These are phyloP conservation scores for Antigone vipio DNA, from an alignment of 2,113 vertebrate genomes.

Conservation along the genomic window DNA sequence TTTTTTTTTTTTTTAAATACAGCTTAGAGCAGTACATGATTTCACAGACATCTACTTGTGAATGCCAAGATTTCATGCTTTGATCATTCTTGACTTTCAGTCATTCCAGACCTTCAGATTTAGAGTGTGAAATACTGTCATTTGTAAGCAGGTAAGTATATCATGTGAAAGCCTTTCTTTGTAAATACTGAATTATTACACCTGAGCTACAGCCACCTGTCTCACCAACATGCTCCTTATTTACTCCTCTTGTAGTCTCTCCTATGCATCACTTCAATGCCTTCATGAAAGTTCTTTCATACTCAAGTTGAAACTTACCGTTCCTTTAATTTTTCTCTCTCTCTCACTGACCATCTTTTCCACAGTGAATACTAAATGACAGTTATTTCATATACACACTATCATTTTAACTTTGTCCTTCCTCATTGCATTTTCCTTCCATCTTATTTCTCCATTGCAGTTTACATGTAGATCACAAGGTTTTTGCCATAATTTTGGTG, in stretches of 20 bases:
- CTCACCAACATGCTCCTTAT: background rate
- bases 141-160: background rate
- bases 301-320: background rate
- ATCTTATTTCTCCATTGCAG: background rate
- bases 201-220: background rate
- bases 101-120: background rate
- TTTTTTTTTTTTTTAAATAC: background rate
- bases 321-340: background rate
- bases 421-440: background rate
- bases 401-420: background rate
- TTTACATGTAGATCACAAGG: background rate
- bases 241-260: background rate
- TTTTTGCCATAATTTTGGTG: background rate
- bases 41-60: background rate
- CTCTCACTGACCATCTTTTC: background rate
- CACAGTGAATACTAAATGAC: background rate
- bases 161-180: background rate
- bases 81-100: background rate
- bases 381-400: background rate
- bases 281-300: background rate
- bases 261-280: background rate
- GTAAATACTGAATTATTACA: background rate
- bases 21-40: background rate
- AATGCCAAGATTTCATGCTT: background rate
- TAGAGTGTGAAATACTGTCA: background rate